Percentiles rank a stretch among this genome's conserved stretches.
Conservation (phyloP, 2,797 vertebrate species). For the Sebastes steindachneri region DNA sequence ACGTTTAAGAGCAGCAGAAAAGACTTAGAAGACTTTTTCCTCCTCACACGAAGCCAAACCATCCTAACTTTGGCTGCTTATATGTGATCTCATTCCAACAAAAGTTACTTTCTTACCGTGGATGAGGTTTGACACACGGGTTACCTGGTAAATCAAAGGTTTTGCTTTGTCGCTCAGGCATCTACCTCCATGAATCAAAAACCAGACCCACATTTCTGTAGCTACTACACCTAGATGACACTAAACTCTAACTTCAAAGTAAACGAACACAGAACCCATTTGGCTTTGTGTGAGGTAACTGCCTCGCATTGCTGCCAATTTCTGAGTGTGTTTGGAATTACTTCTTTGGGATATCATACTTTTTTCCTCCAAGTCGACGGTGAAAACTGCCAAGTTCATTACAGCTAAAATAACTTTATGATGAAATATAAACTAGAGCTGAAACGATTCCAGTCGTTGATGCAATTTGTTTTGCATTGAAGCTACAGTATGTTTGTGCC, state of each 20-base stretch:
- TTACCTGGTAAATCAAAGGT: background rate
- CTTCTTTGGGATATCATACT: background rate
- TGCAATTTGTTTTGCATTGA: too few species aligned
- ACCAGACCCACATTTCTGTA: background rate
- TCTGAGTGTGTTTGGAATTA: background rate
- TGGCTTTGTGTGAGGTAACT: background rate
- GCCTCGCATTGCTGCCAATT: slow-evolving; percentile 3
- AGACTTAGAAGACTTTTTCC: background rate
- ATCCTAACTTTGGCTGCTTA: background rate
- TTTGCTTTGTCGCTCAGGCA: background rate
- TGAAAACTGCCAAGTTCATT: background rate
- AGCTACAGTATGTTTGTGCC: too few species aligned
- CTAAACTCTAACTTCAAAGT: background rate
- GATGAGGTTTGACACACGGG: slow-evolving; percentile 3
- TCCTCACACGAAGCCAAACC: background rate
- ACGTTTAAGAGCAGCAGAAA: background rate
- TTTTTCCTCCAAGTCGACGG: background rate
- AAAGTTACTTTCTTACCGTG: background rate
- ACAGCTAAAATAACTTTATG: background rate
- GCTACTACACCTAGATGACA: background rate
- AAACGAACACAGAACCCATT: background rate
- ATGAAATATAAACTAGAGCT: background rate
- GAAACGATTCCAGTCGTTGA: background rate
- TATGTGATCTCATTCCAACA: background rate
- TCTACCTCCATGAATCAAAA: background rate